phyloP scores from a whole-genome alignment of 2,113 vertebrate genomes.

The Heterotilapia buettikoferi region DNA sequence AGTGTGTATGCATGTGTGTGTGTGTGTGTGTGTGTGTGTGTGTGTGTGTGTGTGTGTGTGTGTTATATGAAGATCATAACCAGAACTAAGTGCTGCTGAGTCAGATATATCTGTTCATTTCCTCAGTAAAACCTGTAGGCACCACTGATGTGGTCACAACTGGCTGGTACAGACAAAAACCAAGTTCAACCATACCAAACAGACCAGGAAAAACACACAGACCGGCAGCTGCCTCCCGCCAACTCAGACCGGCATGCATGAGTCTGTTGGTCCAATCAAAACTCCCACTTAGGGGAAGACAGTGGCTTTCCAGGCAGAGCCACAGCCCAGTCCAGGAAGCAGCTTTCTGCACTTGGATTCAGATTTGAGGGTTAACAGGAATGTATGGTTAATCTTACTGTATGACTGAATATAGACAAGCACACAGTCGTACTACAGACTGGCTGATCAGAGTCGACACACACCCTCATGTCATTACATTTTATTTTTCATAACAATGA shows the following conservation, averaged over 20 bases:
- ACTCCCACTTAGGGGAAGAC: constrained; percentile 42
- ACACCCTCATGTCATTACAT: neutral
- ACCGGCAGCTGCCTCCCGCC: constrained; percentile 47
- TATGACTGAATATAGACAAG: neutral
- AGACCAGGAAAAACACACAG: constrained; percentile 42
- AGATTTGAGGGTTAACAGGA: neutral
- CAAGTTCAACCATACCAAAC: constrained; percentile 25
- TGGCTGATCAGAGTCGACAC: neutral
- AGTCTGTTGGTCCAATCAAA: constrained; percentile 32
- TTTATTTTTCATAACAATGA: constrained; percentile 17
- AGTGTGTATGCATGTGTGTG: neutral
- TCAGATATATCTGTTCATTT: constrained; percentile 62
- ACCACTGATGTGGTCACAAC: constrained; percentile 62
- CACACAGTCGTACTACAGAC: neutral
- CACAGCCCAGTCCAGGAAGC: constrained; percentile 46
- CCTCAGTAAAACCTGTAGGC: constrained; percentile 18
- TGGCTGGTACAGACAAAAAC: constrained; percentile 35
- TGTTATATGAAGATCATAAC: constrained; percentile 34
- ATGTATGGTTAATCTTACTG: neutral
- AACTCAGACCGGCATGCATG: constrained; percentile 27
- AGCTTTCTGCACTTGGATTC: constrained; percentile 44
- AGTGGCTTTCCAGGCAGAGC: constrained; percentile 51
- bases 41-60: neutral
- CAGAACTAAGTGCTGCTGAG: constrained; percentile 55
- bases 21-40: neutral